Evolutionary conservation across 2,113 vertebrate genomes (phyloP), one percentile per base, ranked within the genome.

Genomic region (Paralichthys olivaceus): DNA sequence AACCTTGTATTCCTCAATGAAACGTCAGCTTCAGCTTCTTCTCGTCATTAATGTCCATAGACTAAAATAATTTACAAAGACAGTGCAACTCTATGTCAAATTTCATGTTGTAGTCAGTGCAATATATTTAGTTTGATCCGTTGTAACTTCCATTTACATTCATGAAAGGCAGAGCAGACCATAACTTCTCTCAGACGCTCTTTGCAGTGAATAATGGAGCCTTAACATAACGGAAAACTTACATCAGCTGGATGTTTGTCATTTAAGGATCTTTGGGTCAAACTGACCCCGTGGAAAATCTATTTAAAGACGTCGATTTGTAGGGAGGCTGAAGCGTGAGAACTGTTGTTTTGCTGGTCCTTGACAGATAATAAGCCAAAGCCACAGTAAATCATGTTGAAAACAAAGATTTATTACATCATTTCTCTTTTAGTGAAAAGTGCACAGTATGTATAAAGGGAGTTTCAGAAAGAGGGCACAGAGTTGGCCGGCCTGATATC

Each of bases 401-500:
- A 59, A 77, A 43, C 20, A 76, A 34, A n/a, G 53, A 32, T 67
- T 3, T 28, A 47, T 69, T 26, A 19, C 47, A 45, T 53, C 2
- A 20, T 55, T 45, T 51, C 29, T 51, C 4, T 61, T 43, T 45
- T 8, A 12, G 19, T 28, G 28, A 40, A 78, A 75, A 58, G 26
- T 67, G 60, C 22, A 32, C 6, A n/a, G 13, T 37, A 7, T 23
- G n/a, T 49, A 28, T 25, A 68, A 45, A 34, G 40, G 13, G 53
- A 60, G 29, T 74, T 67, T 78, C 59, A 69, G 64, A 69, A 77
- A 15, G 45, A 81, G 71, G 71, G 66, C 71, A 78, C 26, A 15
- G 17, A 87, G 71, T 63, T 75, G 25, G 51, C 4, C 22, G 20
- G 65, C 37, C 34, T 77, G 67, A 82, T 81, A 81, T 72, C 56